Base-by-base conservation (phyloP, 2,888 invertebrate species). In the Lamellibrachia satsuma region DNA sequence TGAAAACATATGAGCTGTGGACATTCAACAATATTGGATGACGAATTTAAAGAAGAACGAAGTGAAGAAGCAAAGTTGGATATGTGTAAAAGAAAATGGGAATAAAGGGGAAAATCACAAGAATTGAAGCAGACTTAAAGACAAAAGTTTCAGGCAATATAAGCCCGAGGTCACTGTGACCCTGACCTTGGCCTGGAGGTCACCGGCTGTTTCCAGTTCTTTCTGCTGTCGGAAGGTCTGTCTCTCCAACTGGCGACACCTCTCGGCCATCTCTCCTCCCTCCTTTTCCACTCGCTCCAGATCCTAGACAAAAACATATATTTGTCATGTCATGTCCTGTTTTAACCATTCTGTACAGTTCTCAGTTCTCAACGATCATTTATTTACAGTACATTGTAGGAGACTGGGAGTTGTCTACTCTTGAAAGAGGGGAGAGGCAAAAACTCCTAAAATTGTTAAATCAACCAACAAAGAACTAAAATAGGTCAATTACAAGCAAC, bases 281-380 rank as follows among this genome's bases (percentile, higher is more conserved):
- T 98, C 98, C 93, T 96, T 97, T 95, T 98, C 98, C 92, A 98
- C 96, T 93, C 97, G 97, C 91, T 97, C 97, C 93, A 97, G 97
- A 95, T 98, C 98, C 95, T 97, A 93, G 15, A 92, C 90, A 92
- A 92, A 52, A 7, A 91, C 11, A 15, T 22, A 91, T 8, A 27
- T 3, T 7, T 52, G 52, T 52, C 22, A 3, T 39, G 39, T 39
- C 39, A 39, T 39, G 39, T 39, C 39, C 39, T 1, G 39, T 39
- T 39, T 39, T 39, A 39, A 39, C 39, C 39, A 39, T 0, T 39
- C 39, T 39, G 39, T 39, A 39, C 39, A 39, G 39, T 39, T 39
- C 39, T 39, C 39, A 39, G 39, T 39, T 39, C 39, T 39, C 39
- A 39, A 39, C 39, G 39, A 39, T 1, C 39, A 39, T 39, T 39